Evolutionary conservation across 2,888 invertebrate species (phyloP).

Genomic region (Sylvicola cinctus): DNA sequence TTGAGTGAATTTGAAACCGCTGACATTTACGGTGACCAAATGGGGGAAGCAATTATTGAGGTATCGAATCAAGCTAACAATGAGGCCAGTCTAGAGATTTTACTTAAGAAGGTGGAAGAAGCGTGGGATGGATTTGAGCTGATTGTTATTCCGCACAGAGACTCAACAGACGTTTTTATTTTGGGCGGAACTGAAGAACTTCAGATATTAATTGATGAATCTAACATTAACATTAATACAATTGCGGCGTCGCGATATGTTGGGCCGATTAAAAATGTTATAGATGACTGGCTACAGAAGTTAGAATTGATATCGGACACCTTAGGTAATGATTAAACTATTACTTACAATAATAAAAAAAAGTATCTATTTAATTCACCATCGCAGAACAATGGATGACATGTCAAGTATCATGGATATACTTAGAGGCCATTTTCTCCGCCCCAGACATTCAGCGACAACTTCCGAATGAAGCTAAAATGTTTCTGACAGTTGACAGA

Average conservation of each 20-base stretch:
- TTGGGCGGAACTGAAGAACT: conserved; percentile 71
- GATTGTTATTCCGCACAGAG: conserved; percentile 54
- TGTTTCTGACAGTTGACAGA: conserved; percentile 72
- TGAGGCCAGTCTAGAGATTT: conserved; percentile 59
- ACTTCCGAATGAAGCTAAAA: conserved; percentile 71
- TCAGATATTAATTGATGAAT: conserved; percentile 63
- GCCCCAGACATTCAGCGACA: conserved; percentile 89
- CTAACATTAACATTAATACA: conserved; percentile 67
- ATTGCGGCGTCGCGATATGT: conserved; percentile 73
- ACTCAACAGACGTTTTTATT: conserved; percentile 63
- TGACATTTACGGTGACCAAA: conserved; percentile 44
- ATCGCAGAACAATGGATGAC: conserved; percentile 62
- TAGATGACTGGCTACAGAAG: conserved; percentile 62
- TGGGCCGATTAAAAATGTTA: conserved; percentile 59
- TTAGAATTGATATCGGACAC: conserved; percentile 63
- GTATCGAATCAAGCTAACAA: conserved; percentile 76
- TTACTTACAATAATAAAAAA: conserved; percentile 1
- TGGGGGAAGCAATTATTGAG: conserved; percentile 53
- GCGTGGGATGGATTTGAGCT: conserved; percentile 67
- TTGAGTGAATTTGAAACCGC: conserved; percentile 46
- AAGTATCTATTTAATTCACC: background rate
- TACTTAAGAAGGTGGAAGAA: conserved; percentile 68
- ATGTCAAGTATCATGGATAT: conserved; percentile 86
- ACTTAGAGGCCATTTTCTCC: conserved; percentile 84
- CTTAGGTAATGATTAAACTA: conserved; percentile 36